Base-by-base conservation (phyloP, 53 echinoderm and acorn worm species). In the Antedon mediterranea region DNA sequence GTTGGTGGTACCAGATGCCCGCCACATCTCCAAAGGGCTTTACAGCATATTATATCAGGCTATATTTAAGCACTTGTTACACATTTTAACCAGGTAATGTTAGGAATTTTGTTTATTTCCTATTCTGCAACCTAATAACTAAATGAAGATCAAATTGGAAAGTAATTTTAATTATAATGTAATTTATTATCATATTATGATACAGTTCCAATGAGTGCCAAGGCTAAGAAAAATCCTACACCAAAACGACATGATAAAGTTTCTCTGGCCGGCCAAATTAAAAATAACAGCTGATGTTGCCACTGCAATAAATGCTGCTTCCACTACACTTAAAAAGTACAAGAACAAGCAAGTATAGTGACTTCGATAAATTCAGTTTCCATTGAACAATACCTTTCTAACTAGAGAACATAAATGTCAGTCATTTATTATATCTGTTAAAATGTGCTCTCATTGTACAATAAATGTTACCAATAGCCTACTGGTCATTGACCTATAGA, bases 1-100 rank as follows among this genome's bases (percentile, higher is more conserved):
- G 81, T 71, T 7, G 77, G 80, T 72, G 85, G 85, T 5, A 85
- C 85, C 18, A 74, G 85, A 30, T 85, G 85, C 85, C 73, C 85
- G 14, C 85, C 81, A 8, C 85, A 85, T 42, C 79, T 80, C 31
- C 34, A 72, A 44, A 31, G 85, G 15, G 85, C 85, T 4, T 14
- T 85, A 43, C 33, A 71, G 31, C 71, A 83, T 42, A 77, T 83
- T 6, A 7, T 73, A 13, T 31, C 11, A 8, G 74, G 74, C 9
- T 73, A 73, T 28, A 32, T n/a, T n/a, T n/a, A 73, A 73, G 28
- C 74, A 4, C 31, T 73, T 2, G 30, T 73, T 30, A 73, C 31
- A 1, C 74, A 73, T 32, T 32, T 73, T 28, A 31, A 73, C 11
- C 74, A 73, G 74, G 74, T 73, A 57, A 57, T 41, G 41, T 41